Evolutionary conservation across 2,888 invertebrate species (phyloP), one percentile per base, ranked within the genome.

Genomic region (Drosophila merina): DNA sequence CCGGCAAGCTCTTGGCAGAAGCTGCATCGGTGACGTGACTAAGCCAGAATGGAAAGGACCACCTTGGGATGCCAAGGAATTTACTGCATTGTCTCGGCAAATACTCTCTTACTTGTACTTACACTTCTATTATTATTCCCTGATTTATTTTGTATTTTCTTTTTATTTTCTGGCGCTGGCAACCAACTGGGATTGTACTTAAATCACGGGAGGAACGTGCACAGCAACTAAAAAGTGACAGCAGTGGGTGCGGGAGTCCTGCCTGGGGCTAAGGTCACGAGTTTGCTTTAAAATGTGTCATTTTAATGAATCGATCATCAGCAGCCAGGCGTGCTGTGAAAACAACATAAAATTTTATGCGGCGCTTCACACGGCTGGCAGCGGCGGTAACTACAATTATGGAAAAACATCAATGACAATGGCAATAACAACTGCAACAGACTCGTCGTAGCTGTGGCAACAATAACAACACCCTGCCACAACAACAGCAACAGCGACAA

Each of bases 321-420:
- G 51, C 36, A 25, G 51, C 7, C 4, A 7, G n/a, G 33, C 44
- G 30, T 26, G 51, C 30, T 36, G 40, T 20, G 28, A 52, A 51
- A 42, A 70, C 40, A 70, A 52, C 49, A 40, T 20, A 20, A 20
- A 54, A 63, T 72, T 71, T 63, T 50, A 55, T 51, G 72, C 40
- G 10, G n/a, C 36, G 36, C 36, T 12, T 63, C 1, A 36, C 64
- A 60, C 62, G 62, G 52, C 36, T 3, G 25, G 47, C 25, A 40
- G 48, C 48, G 57, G 40, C 48, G 57, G 73, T 72, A 57, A 51
- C 56, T 73, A 73, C 66, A 72, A 72, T 63, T 44, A 59, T 62
- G 26, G 42, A 40, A 72, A 42, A 58, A 78, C 64, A 66, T 50
- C 64, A 50, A 66, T 69, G 69, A 81, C 56, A 58, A 40, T 56